Evolutionary conservation across 1,140 invertebrate species (phyloP).

Genomic region (Dryas iulia): DNA sequence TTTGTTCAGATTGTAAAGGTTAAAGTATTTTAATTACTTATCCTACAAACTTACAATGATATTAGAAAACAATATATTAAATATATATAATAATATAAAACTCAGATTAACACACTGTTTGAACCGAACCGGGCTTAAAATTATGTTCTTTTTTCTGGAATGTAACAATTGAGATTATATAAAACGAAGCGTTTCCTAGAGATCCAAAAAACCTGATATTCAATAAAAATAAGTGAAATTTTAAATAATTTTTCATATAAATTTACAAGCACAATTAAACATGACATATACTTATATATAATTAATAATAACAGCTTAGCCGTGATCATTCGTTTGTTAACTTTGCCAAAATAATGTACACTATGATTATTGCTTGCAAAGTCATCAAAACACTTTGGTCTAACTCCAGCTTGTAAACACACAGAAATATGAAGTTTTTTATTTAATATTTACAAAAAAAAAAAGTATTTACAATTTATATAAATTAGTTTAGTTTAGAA

Average conservation of each 20-base stretch:
- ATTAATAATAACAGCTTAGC: constrained; percentile 39
- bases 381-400: constrained; percentile 79
- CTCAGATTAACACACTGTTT: constrained; percentile 5
- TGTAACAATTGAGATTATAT: constrained; percentile 71
- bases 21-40: background rate
- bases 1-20: background rate
- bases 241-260: constrained; percentile 16
- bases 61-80: constrained; percentile 2
- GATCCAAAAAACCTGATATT: constrained; percentile 48
- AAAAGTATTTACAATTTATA: constrained; percentile 42
- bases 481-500: constrained; percentile 56
- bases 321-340: constrained; percentile 46
- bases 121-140: constrained; percentile 50
- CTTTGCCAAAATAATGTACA: constrained; percentile 59
- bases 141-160: constrained; percentile 67
- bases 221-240: constrained; percentile 10
- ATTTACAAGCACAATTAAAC: constrained; percentile 17
- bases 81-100: constrained; percentile 10
- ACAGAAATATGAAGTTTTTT: constrained; percentile 46
- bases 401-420: constrained; percentile 78
- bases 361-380: constrained; percentile 58
- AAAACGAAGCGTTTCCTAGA: constrained; percentile 56
- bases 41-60: background rate
- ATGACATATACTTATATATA: constrained; percentile 21
- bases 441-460: constrained; percentile 43